Percentiles rank a stretch among this genome's conserved stretches.
Evolutionary conservation across 2,113 vertebrate species (phyloP).

Genomic region (Shinisaurus crocodilurus): DNA sequence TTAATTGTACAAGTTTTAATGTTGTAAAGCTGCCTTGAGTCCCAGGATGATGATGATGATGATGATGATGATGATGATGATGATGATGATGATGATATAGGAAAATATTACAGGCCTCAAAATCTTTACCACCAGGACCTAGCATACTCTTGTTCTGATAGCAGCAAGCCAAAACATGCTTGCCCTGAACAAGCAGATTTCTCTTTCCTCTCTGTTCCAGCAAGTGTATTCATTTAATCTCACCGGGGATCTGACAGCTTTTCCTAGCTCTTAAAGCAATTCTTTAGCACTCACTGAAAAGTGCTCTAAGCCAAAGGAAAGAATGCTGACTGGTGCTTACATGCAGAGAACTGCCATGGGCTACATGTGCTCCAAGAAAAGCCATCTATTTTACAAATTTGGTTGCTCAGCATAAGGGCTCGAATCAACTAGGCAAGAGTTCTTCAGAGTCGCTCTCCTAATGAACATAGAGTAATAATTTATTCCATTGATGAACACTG

Average conservation of each 20-base stretch:
- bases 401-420: slow-evolving; percentile 40
- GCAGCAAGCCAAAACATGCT: slow-evolving; percentile 64
- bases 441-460: slow-evolving; percentile 48
- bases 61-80: too few species aligned
- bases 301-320: slow-evolving; percentile 67
- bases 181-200: slow-evolving; percentile 66
- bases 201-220: slow-evolving; percentile 69
- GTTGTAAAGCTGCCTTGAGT: too few species aligned
- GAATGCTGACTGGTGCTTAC: slow-evolving; percentile 62
- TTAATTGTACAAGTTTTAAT: too few species aligned
- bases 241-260: slow-evolving; percentile 79
- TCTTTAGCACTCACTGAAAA: slow-evolving; percentile 77
- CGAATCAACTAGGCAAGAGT: slow-evolving; percentile 45
- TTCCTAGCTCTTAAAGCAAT: slow-evolving; percentile 73
- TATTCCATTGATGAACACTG: background rate
- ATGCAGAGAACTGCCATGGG: slow-evolving; percentile 56
- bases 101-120: slow-evolving; percentile 22
- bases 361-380: slow-evolving; percentile 30
- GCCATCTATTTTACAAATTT: slow-evolving; percentile 9
- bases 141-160: slow-evolving; percentile 53
- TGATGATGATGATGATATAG: too few species aligned
- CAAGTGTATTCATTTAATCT: slow-evolving; percentile 75
- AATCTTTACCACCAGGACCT: background rate
- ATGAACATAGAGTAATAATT: slow-evolving; percentile 53
- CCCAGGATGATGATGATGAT: too few species aligned